Evolutionary conservation across 2,797 vertebrate species (phyloP), one percentile per base, ranked within the genome.

Genomic region (Loris lydekkerianus): DNA sequence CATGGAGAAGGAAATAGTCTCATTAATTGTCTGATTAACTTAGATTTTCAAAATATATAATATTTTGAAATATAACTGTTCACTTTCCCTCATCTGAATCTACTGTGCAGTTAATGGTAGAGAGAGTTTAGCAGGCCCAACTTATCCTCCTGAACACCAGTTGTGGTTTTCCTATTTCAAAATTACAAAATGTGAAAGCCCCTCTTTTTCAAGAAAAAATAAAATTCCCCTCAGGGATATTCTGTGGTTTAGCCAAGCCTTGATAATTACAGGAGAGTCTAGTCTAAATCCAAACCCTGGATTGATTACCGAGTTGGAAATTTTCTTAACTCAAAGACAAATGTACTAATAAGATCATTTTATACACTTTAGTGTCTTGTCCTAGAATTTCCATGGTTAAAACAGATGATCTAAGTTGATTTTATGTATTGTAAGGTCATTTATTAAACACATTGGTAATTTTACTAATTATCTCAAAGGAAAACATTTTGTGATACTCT

Each of bases 11-110:
- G 34, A 15, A 81, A 46, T 61, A 7, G 86, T 82, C 77, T 87
- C 53, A 61, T 89, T 95, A 89, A 70, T 73, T 86, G 69, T 87
- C 56, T 60, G n/a, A 94, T 82, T 84, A 89, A 25, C 72, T 80
- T 94, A 58, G 43, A 73, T 87, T 96, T 97, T 91, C 67, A 77
- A 96, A 93, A 37, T 76, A 10, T 27, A 27, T 34, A 34, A 34
- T 34, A 34, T 34, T 34, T 34, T 34, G 34, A 34, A 93, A 37
- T 76, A 10, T 27, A 27, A 83, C 34, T 15, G 23, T 84, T 96
- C 82, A 8, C 7, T 40, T 46, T 58, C 13, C 10, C 6, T 56
- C 18, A 21, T 89, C 37, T n/a, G 21, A 34, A 37, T 78, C n/a
- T 27, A 5, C 21, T 56, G 21, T 53, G 3, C 9, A 29, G 10